Percentiles rank a stretch among this genome's conserved stretches.
Conservation (phyloP, 2,797 vertebrate species). For the Periophthalmus magnuspinnatus region DNA sequence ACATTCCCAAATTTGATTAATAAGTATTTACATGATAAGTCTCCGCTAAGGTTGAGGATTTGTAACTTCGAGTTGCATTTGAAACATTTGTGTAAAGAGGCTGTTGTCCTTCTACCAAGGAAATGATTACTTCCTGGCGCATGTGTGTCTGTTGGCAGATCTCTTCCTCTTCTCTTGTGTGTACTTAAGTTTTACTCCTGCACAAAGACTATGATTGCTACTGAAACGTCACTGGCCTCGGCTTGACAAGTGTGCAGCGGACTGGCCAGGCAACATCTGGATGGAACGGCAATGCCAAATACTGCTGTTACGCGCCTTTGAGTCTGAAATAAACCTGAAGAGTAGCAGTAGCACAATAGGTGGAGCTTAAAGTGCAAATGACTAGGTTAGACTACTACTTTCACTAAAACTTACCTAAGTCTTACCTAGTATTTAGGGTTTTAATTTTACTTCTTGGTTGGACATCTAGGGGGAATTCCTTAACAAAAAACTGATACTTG, state of each 20-base stretch:
- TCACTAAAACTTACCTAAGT: background rate
- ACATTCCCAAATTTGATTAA: conserved; percentile 16
- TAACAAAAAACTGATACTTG: too few relatives aligned
- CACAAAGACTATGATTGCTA: conserved; percentile 67
- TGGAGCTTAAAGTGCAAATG: conserved; percentile 35
- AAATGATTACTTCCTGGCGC: conserved; percentile 76
- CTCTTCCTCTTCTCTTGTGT: conserved; percentile 35
- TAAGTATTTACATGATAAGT: conserved; percentile 9
- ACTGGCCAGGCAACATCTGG: conserved; percentile 72
- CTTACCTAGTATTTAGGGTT: background rate
- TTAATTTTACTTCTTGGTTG: background rate
- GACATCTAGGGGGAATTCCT: too few relatives aligned
- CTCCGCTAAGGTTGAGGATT: conserved; percentile 7
- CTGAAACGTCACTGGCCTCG: conserved; percentile 68
- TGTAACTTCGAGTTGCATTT: conserved; percentile 24
- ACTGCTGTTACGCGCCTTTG: conserved; percentile 54
- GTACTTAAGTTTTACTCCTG: conserved; percentile 56
- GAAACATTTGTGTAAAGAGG: conserved; percentile 33
- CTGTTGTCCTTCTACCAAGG: conserved; percentile 60
- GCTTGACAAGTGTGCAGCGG: conserved; percentile 73
- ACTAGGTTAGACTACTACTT: background rate
- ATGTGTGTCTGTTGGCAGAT: conserved; percentile 66
- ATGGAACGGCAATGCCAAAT: conserved; percentile 60
- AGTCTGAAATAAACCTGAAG: conserved; percentile 54
- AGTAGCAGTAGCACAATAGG: conserved; percentile 43